Evolutionary conservation across 53 echinoderm and acorn worm species (phyloP).

Genomic region (Glandiceps talaboti): DNA sequence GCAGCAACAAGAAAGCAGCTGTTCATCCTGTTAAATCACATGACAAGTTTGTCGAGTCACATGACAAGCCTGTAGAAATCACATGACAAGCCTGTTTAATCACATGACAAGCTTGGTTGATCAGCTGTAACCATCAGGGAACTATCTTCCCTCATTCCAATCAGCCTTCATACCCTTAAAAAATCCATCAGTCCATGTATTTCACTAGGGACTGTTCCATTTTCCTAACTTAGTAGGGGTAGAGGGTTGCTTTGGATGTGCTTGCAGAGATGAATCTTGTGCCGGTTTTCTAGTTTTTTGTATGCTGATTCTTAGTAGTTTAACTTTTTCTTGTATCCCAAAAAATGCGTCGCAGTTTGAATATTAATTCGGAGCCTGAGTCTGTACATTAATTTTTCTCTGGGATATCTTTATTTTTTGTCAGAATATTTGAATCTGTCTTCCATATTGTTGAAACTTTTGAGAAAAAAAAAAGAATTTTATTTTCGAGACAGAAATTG

Average conservation of each 20-base stretch:
- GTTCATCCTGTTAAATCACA: background rate
- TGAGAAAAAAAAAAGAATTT: background rate
- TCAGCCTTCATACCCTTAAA: background rate
- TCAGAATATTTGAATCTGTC: background rate
- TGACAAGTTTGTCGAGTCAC: no score
- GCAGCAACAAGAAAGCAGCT: background rate
- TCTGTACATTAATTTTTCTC: background rate
- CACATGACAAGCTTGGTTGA: background rate
- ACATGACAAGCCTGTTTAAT: no score
- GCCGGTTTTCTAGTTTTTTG: background rate
- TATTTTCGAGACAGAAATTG: background rate
- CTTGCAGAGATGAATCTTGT: background rate
- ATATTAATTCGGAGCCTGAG: no score
- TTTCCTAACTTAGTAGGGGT: background rate
- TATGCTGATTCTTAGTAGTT: background rate
- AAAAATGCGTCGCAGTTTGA: no score
- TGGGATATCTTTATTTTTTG: background rate
- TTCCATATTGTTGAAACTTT: background rate
- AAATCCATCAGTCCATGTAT: background rate
- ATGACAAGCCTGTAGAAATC: no score
- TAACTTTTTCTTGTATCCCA: no score
- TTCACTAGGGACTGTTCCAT: background rate
- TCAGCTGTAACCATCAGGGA: background rate
- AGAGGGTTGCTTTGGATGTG: background rate
- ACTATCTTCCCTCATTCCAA: background rate